Evolutionary conservation across 1,140 invertebrate genomes (phyloP).

Genomic region (Atta cephalotes): DNA sequence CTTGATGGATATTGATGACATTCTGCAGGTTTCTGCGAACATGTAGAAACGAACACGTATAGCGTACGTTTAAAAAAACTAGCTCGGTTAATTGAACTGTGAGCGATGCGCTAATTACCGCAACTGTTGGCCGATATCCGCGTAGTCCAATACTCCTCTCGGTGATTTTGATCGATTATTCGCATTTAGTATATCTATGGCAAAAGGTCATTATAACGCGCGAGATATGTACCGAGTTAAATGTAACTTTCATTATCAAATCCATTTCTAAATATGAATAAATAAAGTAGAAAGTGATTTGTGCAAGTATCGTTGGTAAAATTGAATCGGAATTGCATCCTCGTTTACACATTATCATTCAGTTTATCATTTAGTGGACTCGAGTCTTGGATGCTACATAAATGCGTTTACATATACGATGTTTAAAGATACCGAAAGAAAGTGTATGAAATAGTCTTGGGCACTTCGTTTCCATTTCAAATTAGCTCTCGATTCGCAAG

Average conservation of each 20-base stretch:
- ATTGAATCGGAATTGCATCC: constrained; percentile 12
- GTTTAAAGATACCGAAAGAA: constrained; percentile 25
- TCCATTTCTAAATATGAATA: constrained; percentile 6
- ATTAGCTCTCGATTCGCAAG: constrained; percentile 60
- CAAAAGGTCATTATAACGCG: constrained; percentile 12
- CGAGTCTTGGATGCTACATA: constrained; percentile 3
- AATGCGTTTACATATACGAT: constrained; percentile 33
- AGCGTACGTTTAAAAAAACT: constrained; percentile 14
- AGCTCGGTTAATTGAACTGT: constrained; percentile 40
- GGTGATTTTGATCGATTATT: constrained; percentile 63
- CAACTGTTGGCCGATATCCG: constrained; percentile 49
- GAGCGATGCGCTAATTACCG: constrained; percentile 52
- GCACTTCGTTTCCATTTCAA: constrained; percentile 61
- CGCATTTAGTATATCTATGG: neutral
- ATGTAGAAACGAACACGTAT: constrained; percentile 15
- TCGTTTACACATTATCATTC: constrained; percentile 46
- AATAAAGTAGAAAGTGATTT: constrained; percentile 17
- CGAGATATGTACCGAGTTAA: neutral
- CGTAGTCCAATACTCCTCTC: constrained; percentile 8
- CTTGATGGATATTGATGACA: constrained; percentile 52
- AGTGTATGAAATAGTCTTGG: neutral
- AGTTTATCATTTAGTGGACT: neutral
- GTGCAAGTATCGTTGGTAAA: constrained; percentile 33
- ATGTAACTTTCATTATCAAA: constrained; percentile 29
- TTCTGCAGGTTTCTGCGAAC: constrained; percentile 20